A percentile compares a stretch with the other conserved stretches of the same genome.
Conservation (phyloP, 2,113 vertebrate species). For the Eurystomus gularis region DNA sequence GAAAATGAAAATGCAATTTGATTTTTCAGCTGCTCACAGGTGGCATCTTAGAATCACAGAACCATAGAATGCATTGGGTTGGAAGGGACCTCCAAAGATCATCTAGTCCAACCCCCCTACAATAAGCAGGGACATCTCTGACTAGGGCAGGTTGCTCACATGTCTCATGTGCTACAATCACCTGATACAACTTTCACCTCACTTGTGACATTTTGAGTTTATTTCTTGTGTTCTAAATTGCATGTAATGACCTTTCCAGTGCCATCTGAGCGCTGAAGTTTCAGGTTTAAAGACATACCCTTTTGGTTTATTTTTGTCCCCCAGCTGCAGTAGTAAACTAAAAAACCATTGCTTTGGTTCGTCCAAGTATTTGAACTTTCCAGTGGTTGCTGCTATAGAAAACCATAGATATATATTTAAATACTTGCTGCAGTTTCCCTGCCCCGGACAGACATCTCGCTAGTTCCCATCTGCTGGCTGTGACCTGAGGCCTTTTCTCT, state of each 20-base stretch:
- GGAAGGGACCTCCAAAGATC: too few relatives aligned
- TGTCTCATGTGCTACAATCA: not conserved
- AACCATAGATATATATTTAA: slow-evolving; percentile 45
- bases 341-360: not conserved
- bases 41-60: too few relatives aligned
- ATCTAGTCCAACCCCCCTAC: too few relatives aligned
- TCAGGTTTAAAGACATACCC: not conserved
- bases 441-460: slow-evolving; percentile 66
- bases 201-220: not conserved
- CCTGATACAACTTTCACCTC: not conserved
- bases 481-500: slow-evolving; percentile 57
- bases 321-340: not conserved
- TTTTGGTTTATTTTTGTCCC: not conserved
- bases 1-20: not conserved
- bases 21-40: not conserved
- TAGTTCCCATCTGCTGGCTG: slow-evolving; percentile 59
- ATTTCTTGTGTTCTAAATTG: not conserved
- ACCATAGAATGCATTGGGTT: too few relatives aligned
- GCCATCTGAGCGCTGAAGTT: not conserved
- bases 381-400: slow-evolving; percentile 6
- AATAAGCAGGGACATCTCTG: too few relatives aligned
- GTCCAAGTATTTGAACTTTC: slow-evolving; percentile 22
- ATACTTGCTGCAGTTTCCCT: slow-evolving; percentile 47
- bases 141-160: too few relatives aligned
- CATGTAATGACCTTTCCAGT: not conserved